These are phyloP conservation scores for Plecturocebus donacophilus DNA, from an alignment of 2,113 vertebrate genomes.

Conservation along the genomic window DNA sequence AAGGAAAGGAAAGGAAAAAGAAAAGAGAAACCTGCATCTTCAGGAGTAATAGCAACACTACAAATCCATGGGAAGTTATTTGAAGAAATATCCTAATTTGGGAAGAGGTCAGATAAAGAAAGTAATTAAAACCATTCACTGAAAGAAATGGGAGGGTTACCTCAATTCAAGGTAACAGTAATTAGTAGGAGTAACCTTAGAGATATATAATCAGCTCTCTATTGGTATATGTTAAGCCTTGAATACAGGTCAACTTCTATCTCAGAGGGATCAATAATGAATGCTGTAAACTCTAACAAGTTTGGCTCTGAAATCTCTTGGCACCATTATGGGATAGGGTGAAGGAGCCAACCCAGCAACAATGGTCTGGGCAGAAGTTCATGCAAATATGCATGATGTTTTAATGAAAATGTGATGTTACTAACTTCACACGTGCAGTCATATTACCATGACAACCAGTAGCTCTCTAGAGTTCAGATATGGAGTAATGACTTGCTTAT, in stretches of 20 bases:
- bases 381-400: slow-evolving; percentile 43
- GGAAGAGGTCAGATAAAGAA: neutral
- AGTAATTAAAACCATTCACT: neutral
- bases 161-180: neutral
- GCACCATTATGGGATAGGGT: neutral
- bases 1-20: no score
- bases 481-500: slow-evolving; percentile 54
- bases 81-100: neutral
- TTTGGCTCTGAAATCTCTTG: neutral
- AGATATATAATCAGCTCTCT: neutral
- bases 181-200: neutral
- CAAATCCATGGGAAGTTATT: neutral
- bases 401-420: slow-evolving; percentile 59
- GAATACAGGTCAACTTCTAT: slow-evolving; percentile 34
- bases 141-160: neutral
- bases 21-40: neutral
- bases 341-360: neutral
- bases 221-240: neutral
- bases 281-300: neutral
- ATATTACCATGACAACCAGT: slow-evolving; percentile 68
- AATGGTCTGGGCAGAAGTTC: slow-evolving; percentile 24
- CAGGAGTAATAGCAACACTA: neutral
- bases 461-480: slow-evolving; percentile 46
- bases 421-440: slow-evolving; percentile 25
- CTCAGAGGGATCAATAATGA: slow-evolving; percentile 31